These are phyloP conservation scores for Dromaius novaehollandiae DNA, from an alignment of 2,113 vertebrate species.

Conservation along the genomic window DNA sequence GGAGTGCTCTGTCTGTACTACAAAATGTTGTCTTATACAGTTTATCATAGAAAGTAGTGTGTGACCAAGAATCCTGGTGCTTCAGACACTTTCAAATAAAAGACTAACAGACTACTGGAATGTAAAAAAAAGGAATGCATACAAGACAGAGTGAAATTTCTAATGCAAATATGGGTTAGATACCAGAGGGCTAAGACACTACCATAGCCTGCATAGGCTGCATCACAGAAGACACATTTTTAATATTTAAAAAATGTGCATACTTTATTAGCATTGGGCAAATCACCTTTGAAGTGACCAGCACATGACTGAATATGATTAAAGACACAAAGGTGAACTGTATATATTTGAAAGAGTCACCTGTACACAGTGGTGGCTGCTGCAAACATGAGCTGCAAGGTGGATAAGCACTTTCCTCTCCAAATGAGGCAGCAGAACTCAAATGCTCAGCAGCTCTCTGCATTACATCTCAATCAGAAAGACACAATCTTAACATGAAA, in stretches of 20 bases:
- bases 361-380: neutral
- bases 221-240: neutral
- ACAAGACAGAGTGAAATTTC: neutral
- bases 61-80: neutral
- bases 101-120: neutral
- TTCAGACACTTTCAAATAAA: neutral
- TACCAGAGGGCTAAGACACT: neutral
- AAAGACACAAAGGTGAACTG: neutral
- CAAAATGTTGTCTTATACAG: constrained; percentile 13
- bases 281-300: neutral
- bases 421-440: neutral
- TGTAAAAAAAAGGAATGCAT: neutral
- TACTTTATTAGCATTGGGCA: neutral
- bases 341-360: neutral
- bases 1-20: neutral
- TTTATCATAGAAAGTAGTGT: neutral
- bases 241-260: neutral
- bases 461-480: neutral
- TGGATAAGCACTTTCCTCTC: neutral
- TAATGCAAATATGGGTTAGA: neutral
- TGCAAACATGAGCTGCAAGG: neutral
- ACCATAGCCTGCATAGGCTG: neutral
- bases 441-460: fast-evolving
- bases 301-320: fast-evolving
- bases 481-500: neutral